Conservation (phyloP, 2,797 vertebrate genomes). For the Chrysocyon brachyurus region DNA sequence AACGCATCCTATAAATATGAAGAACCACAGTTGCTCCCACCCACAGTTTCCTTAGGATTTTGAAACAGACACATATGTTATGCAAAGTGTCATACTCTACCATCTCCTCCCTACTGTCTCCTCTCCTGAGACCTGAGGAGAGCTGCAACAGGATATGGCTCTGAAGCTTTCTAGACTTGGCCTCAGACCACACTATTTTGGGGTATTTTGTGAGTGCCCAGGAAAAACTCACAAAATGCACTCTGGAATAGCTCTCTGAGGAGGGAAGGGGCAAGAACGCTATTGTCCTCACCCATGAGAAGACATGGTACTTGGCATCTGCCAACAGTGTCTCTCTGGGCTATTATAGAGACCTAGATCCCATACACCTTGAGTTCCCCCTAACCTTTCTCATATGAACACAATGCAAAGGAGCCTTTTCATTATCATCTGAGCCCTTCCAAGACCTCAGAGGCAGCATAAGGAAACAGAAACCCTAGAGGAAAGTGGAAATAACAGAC, state of each 20-base stretch:
- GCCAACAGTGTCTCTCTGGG: not conserved
- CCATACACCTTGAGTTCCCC: not conserved
- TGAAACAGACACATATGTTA: not conserved
- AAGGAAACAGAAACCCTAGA: not conserved
- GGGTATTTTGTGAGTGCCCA: not conserved
- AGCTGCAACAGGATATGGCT: slow-evolving; percentile 8
- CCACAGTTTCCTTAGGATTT: not conserved
- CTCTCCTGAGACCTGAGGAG: not conserved
- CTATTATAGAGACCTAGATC: not conserved
- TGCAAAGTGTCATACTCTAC: not conserved
- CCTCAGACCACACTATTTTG: not conserved
- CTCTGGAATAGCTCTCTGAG: slow-evolving; percentile 33
- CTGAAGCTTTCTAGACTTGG: not conserved
- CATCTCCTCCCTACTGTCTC: not conserved
- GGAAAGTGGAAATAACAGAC: not conserved
- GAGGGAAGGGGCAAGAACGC: not conserved
- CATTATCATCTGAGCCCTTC: not conserved
- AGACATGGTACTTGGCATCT: not conserved
- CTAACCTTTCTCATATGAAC: not conserved
- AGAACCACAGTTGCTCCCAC: not conserved
- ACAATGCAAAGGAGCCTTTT: not conserved
- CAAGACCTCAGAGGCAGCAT: not conserved
- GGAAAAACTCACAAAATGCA: not conserved
- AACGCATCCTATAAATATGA: slow-evolving; percentile 14
- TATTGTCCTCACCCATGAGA: not conserved